Evolutionary conservation across 2,888 invertebrate species (phyloP), one percentile per base, ranked within the genome.

Genomic region (Eupithecia exiguata): DNA sequence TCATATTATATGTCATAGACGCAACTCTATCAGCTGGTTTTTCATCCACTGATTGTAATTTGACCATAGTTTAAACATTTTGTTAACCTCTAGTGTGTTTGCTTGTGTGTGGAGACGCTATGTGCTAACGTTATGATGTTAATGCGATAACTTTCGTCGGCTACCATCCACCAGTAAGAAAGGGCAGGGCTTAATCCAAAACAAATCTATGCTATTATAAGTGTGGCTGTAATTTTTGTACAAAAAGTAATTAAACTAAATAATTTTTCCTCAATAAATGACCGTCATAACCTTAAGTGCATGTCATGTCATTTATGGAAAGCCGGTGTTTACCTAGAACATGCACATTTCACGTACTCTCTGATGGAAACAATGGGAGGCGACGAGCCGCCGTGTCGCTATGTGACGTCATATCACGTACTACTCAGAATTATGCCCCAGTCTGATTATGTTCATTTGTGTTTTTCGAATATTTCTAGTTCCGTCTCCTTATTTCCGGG

Each of bases 291-390:
- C 5, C 25, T 49, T 21, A 58, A 25, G 58, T 21, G 53, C 21
- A 53, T 53, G 58, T 58, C 14, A 14, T 25, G 53, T 62, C 18
- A 10, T 35, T 62, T 18, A 62, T 62, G 18, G 35, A 30, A 62
- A 62, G 30, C 30, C 18, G 12, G 21, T 21, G 35, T 21, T 21
- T 40, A 69, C 61, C 25, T 63, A 30, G 35, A 35, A 58, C 66
- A 66, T 68, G 46, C 40, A 35, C 35, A 53, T 62, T 74, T 63
- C 68, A 25, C 62, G 35, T 35, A 35, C 10, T 30, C 62, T 62
- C 35, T 62, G 62, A 2, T 35, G 58, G 21, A 53, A 74, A 74
- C 74, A 74, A 74, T 71, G 18, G 68, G 25, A 25, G 46, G 35
- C 35, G 35, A 21, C 62, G 62, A 30, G 30, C 35, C 36, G 63